Evolutionary conservation across 2,888 invertebrate species (phyloP).

Genomic region (Drosophila niveifrons): DNA sequence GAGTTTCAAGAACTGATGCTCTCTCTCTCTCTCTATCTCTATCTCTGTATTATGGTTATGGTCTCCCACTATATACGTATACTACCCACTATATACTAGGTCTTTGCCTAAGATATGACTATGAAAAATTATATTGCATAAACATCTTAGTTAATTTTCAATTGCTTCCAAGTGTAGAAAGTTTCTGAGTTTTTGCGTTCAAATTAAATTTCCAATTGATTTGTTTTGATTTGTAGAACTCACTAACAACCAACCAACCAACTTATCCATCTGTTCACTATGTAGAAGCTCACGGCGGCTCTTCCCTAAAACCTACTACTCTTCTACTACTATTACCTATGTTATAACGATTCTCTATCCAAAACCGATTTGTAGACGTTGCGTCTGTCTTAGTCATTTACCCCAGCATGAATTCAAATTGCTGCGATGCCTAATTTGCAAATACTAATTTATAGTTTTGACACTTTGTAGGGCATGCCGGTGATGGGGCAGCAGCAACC

Average conservation of each 20-base stretch:
- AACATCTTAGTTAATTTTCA: slow-evolving; percentile 6
- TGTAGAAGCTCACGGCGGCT: slow-evolving; percentile 41
- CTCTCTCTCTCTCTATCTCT: background rate
- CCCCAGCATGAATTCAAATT: slow-evolving; percentile 52
- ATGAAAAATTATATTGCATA: slow-evolving; percentile 7
- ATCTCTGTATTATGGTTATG: slow-evolving; percentile 38
- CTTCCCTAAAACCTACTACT: slow-evolving; percentile 24
- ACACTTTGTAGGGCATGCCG: slow-evolving; percentile 85
- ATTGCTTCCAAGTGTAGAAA: slow-evolving; percentile 26
- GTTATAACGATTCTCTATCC: slow-evolving; percentile 25
- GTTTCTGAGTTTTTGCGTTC: slow-evolving; percentile 35
- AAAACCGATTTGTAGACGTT: slow-evolving; percentile 35
- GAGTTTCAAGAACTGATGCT: slow-evolving; percentile 32
- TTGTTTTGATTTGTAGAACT: slow-evolving; percentile 44
- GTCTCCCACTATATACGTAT: slow-evolving; percentile 26
- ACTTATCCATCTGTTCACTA: slow-evolving; percentile 6
- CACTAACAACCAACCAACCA: slow-evolving; percentile 28
- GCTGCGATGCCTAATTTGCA: background rate
- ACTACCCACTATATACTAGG: slow-evolving; percentile 8
- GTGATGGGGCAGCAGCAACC: slow-evolving; percentile 84
- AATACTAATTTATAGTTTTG: slow-evolving; percentile 36
- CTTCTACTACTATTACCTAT: slow-evolving; percentile 16
- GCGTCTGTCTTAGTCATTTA: slow-evolving; percentile 46
- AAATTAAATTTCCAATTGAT: slow-evolving; percentile 14
- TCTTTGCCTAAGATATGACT: slow-evolving; percentile 14